Evolutionary conservation across 2,888 invertebrate genomes (phyloP), one percentile per base, ranked within the genome.

Genomic region (Amblyjoppa proteus): DNA sequence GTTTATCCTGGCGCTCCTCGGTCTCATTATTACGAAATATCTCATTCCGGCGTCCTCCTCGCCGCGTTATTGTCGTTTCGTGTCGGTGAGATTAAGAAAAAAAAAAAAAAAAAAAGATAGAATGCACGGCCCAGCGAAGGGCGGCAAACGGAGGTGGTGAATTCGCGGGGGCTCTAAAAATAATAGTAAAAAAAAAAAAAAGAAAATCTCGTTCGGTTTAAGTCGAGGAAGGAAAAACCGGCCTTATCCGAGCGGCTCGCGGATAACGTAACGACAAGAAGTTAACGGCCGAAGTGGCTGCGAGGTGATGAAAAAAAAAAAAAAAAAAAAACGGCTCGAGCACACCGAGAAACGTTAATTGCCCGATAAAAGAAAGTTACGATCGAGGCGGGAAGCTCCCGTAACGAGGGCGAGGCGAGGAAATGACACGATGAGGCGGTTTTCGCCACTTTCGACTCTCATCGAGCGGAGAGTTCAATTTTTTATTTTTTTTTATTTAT

Each of bases 11-110:
- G 92, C 93, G 92, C 93, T 91, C 92, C 93, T 90, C 90, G 90
- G 91, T 91, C 92, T 94, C 93, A 94, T 94, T 94, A 94, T 93
- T 93, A 92, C 92, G 90, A 93, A 93, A 93, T 93, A 93, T 94
- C 92, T 94, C 92, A 92, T 92, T 93, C 58, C 90, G 84, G 81
- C 84, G 81, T 83, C 86, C 78, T 85, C 61, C 77, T 66, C 66
- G 75, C 77, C 64, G 82, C 85, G 86, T 86, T 85, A 86, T 80
- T 76, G 69, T 75, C 89, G 85, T 87, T 89, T 88, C 90, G 89
- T 90, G 89, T 80, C 80, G 58, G 84, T 83, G 87, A 87, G 89
- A 90, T 90, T 88, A 89, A n/a, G n/a, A 89, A 89, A 91, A 91
- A 89, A 85, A 89, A 91, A 91, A 89, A 85, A 89, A 20, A 20